Evolutionary conservation across 2,797 vertebrate species (phyloP), one percentile per base, ranked within the genome.

Genomic region (Eutrigla gurnardus): DNA sequence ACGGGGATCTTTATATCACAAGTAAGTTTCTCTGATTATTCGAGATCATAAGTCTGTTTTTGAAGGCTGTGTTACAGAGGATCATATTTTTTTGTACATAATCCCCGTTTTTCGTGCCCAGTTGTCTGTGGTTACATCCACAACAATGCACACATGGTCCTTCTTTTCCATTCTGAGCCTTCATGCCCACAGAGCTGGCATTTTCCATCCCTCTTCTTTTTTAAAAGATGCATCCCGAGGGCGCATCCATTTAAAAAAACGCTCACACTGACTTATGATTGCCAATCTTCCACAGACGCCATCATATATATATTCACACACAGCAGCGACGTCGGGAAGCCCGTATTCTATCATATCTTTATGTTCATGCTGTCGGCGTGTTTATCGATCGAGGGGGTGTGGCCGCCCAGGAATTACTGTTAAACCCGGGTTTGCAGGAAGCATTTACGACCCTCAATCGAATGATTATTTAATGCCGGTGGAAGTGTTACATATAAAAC

Each of bases 321-420:
- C 15, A 42, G 42, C 62, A 11, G 32, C n/a, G 43, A 50, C 53
- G 65, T 70, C 64, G 66, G 80, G 72, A 78, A 64, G 36, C 12
- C 59, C n/a, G 46, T 69, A 64, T 75, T 74, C 81, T 65, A 47
- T 77, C 71, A 59, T 43, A 72, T 77, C 65, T 78, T 82, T 75
- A 73, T 79, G 37, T 69, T 65, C 49, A 3, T 18, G 65, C 54
- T 78, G 77, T 65, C 74, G 65, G 61, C 52, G 32, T 8, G 13
- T 47, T 69, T 64, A 86, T 84, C 18, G n/a, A 75, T 62, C 3
- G 32, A 69, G 69, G 58, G 42, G 58, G 42, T 33, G 54, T 8
- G 45, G 55, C 43, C n/a, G 45, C 49, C n/a, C 50, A 10, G 11
- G 57, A 86, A 58, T 78, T 55, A 71, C 42, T 49, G 69, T 79